These are phyloP conservation scores for Chelidonichthys spinosus DNA, from an alignment of 2,797 vertebrate species.

Conservation along the genomic window DNA sequence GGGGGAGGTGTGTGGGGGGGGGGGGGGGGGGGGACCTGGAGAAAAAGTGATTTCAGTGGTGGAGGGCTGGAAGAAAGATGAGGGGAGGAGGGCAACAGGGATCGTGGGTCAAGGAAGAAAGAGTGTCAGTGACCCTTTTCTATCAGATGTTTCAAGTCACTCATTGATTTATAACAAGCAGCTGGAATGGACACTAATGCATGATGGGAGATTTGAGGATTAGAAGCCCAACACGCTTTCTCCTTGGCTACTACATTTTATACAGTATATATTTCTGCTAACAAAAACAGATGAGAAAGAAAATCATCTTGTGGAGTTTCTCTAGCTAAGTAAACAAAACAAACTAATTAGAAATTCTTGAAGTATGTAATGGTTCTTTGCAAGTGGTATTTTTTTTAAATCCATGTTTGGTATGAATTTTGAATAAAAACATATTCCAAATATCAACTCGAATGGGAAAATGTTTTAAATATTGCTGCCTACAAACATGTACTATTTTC, in stretches of 20 bases:
- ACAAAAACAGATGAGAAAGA: background rate
- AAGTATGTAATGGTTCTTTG: background rate
- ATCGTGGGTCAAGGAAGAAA: conserved; percentile 20
- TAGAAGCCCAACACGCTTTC: background rate
- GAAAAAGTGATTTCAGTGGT: conserved; percentile 50
- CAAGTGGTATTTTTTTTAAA: background rate
- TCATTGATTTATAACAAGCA: conserved; percentile 35
- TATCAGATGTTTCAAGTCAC: conserved; percentile 30
- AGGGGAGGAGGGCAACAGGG: background rate
- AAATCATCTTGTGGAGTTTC: background rate
- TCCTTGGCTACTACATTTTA: background rate
- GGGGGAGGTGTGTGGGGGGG: conserved; percentile 34
- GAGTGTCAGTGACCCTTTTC: conserved; percentile 35
- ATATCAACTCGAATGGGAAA: background rate
- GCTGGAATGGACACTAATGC: conserved; percentile 33
- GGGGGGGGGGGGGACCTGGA: conserved; percentile 37
- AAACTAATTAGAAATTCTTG: background rate
- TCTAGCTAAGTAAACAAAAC: background rate
- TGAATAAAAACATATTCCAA: background rate
- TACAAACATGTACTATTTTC: background rate
- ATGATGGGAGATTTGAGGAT: conserved; percentile 26
- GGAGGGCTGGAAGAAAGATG: conserved; percentile 16
- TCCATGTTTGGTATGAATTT: background rate
- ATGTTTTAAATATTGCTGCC: background rate
- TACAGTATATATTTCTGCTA: conserved; percentile 13